Conservation (phyloP, 2,113 vertebrate species). For the Cyanocitta stelleri region DNA sequence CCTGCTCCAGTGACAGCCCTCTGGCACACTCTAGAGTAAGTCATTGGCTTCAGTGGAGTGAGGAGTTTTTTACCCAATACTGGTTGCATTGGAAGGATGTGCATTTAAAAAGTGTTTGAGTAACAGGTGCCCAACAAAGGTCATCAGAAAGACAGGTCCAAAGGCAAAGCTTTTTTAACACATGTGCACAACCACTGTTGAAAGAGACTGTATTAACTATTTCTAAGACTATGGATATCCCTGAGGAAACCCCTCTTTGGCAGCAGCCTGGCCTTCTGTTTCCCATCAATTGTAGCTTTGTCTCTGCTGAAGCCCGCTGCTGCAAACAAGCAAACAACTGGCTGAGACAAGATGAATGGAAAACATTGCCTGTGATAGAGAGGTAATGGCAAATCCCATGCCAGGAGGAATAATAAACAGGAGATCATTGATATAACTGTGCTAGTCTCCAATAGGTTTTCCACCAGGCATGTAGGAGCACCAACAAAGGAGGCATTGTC, state of each 20-base stretch:
- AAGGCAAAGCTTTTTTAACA: background rate
- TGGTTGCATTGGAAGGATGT: background rate
- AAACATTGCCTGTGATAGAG: constrained; percentile 12
- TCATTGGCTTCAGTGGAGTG: background rate
- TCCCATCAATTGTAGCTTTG: constrained; percentile 44
- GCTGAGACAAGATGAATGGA: constrained; percentile 32
- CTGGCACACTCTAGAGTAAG: background rate
- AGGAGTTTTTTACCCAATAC: background rate
- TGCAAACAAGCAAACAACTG: constrained; percentile 41
- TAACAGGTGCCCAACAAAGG: background rate
- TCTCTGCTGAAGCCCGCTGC: constrained; percentile 11
- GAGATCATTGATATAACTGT: constrained; percentile 18
- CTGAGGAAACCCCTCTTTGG: constrained; percentile 7
- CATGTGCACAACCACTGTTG: background rate
- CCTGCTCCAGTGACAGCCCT: background rate
- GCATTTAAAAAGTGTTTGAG: background rate
- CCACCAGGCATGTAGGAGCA: background rate
- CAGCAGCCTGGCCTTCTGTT: constrained; percentile 11
- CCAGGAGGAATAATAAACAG: constrained; percentile 47
- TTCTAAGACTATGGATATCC: background rate
- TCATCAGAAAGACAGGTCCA: background rate
- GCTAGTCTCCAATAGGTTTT: background rate
- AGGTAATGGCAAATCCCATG: constrained; percentile 23
- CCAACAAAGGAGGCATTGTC: constrained; percentile 42
- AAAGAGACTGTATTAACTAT: background rate